Conservation (phyloP, 2,888 invertebrate genomes). For the Apocheima hispidaria region DNA sequence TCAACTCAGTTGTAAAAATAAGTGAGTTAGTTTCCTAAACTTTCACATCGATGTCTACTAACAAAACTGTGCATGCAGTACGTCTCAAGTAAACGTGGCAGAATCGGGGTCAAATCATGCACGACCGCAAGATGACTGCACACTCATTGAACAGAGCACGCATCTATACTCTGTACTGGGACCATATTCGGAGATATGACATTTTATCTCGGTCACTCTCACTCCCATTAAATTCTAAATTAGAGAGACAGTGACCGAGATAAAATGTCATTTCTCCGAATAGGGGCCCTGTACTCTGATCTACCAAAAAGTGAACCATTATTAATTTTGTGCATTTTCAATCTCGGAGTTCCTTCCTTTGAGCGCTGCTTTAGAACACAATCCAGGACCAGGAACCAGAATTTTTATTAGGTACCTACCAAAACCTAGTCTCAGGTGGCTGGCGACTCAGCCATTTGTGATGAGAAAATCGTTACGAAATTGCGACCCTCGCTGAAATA, state of each 20-base stretch:
- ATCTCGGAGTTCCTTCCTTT: no score
- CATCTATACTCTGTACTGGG: no score
- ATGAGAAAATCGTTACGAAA: not conserved
- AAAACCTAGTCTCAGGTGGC: no score
- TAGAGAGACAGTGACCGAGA: no score
- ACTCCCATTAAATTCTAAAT: not conserved
- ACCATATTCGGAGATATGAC: no score
- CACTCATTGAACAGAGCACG: constrained; percentile 12
- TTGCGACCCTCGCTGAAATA: constrained; percentile 4
- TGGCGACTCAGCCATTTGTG: not conserved
- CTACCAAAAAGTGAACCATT: no score
- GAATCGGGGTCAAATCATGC: constrained; percentile 39
- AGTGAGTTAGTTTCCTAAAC: constrained; percentile 6
- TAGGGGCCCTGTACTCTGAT: no score
- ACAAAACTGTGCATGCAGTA: constrained; percentile 2
- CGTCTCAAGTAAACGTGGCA: not conserved
- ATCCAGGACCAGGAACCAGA: no score
- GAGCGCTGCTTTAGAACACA: no score
- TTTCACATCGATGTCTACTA: constrained; percentile 10
- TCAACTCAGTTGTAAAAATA: not conserved
- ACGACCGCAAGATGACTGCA: constrained; percentile 40
- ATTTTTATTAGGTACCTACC: no score
- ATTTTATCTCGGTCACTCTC: not conserved
- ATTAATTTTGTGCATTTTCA: no score
- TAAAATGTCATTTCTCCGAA: no score